Base-by-base conservation (phyloP, 2,113 vertebrate genomes). In the Platysternon megacephalum region DNA sequence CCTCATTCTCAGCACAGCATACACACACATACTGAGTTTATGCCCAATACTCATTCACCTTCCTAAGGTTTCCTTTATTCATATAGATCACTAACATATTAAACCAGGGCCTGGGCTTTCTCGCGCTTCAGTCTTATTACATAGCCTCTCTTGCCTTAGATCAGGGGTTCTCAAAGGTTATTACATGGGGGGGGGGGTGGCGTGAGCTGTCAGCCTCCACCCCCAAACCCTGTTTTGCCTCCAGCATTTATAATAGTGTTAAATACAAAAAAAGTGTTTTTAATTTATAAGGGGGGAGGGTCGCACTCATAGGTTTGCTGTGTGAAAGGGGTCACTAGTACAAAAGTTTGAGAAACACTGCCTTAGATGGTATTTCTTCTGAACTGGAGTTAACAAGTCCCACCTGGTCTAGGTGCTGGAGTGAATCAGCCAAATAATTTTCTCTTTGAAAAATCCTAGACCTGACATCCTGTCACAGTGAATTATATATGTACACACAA, bases 21-120 rank as follows among this genome's bases (percentile, higher is more conserved):
- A 85, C 90, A 85, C 52, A 89, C 52, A 12, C 55, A 28, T 22
- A 55, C 53, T 8, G 19, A 55, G 28, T 42, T 74, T 16, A 55
- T 91, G 72, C 52, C 83, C 93, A 95, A 94, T 94, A 87, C 61
- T 94, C n/a, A 19, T 76, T 91, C 79, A 46, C 92, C 89, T 88
- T 81, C 81, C 92, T 56, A 97, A 84, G 26, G 87, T 79, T 85
- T 3, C 19, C 92, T 96, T 94, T 85, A 89, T 97, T 91, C 79
- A 3, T 79, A 86, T 79, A 86, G 55, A 21, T 92, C 93, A 35
- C 29, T 61, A 91, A 94, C 85, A 95, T 86, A 89, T 83, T 39
- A 94, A 93, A 92, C 56, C 65, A 58, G 87, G 56, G 48, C 14
- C 39, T 92, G 91, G 56, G 80, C 94, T 91, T 96, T 79, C 42